phyloP scores from a whole-genome alignment of 2,113 vertebrate species.

The Oryzias melastigma region DNA sequence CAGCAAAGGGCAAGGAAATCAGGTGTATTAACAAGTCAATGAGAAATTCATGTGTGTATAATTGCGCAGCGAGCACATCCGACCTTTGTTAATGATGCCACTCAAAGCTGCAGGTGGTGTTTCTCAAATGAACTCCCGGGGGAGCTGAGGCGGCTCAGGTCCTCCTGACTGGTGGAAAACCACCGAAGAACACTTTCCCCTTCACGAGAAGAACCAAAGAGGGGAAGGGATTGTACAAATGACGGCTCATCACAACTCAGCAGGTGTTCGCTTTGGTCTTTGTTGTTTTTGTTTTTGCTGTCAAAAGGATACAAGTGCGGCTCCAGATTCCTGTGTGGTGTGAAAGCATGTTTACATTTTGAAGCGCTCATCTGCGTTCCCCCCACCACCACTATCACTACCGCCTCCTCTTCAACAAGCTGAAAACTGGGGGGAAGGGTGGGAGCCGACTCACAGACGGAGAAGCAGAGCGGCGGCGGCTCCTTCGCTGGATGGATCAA shows the following conservation, averaged over 20 bases:
- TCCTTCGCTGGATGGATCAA: slow-evolving; percentile 42
- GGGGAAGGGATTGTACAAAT: slow-evolving; percentile 26
- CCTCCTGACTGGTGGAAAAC: slow-evolving; percentile 11
- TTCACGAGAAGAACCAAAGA: slow-evolving; percentile 15
- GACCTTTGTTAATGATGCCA: slow-evolving; percentile 75
- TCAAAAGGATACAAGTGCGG: slow-evolving; percentile 6
- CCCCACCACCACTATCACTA: too few relatives aligned
- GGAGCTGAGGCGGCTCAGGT: slow-evolving; percentile 21
- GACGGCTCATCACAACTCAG: slow-evolving; percentile 20
- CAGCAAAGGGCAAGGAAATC: slow-evolving; percentile 60
- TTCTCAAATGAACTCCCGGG: slow-evolving; percentile 53
- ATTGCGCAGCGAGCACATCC: slow-evolving; percentile 72
- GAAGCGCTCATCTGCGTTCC: slow-evolving; percentile 27
- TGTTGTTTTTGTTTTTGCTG: not conserved
- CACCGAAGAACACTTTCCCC: slow-evolving; percentile 6
- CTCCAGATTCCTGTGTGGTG: slow-evolving; percentile 12
- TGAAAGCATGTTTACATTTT: slow-evolving; percentile 49
- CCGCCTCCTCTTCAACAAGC: not conserved
- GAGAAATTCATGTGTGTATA: slow-evolving; percentile 66
- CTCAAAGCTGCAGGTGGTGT: slow-evolving; percentile 71
- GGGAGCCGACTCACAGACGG: slow-evolving; percentile 12
- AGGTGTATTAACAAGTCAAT: slow-evolving; percentile 74
- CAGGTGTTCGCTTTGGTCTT: slow-evolving; percentile 3
- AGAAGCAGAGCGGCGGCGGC: too few relatives aligned
- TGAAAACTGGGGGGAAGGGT: slow-evolving; percentile 5